These are phyloP conservation scores for Anguilla rostrata DNA, from an alignment of 2,113 vertebrate genomes.

Conservation along the genomic window DNA sequence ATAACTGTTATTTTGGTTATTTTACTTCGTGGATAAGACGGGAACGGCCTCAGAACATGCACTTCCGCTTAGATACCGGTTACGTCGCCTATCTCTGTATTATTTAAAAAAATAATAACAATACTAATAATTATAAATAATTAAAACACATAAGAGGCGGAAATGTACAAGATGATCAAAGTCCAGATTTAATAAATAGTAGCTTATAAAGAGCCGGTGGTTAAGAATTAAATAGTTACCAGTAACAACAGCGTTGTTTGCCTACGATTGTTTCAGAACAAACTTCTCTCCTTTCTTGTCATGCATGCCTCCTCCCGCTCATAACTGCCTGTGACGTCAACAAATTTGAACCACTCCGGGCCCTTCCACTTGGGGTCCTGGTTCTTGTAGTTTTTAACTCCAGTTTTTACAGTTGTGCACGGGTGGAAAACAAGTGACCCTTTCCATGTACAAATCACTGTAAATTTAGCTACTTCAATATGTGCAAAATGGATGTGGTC, in stretches of 20 bases:
- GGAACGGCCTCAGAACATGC: neutral
- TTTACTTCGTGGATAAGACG: no score
- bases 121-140: neutral
- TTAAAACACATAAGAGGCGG: neutral
- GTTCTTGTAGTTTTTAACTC: neutral
- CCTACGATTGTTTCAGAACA: neutral
- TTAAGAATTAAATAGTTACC: neutral
- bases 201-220: neutral
- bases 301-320: conserved; percentile 15
- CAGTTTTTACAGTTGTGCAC: neutral
- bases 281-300: neutral
- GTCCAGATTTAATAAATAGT: neutral
- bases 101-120: neutral
- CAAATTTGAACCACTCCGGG: conserved; percentile 5
- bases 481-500: no score
- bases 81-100: no score
- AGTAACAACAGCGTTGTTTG: neutral
- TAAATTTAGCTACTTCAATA: no score
- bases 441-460: no score
- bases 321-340: neutral
- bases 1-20: no score
- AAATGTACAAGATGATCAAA: neutral
- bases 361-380: neutral
- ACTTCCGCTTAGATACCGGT: neutral
- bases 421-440: no score